These are phyloP conservation scores for Xyliphius kryptos DNA, from an alignment of 2,113 vertebrate genomes.

Conservation along the genomic window DNA sequence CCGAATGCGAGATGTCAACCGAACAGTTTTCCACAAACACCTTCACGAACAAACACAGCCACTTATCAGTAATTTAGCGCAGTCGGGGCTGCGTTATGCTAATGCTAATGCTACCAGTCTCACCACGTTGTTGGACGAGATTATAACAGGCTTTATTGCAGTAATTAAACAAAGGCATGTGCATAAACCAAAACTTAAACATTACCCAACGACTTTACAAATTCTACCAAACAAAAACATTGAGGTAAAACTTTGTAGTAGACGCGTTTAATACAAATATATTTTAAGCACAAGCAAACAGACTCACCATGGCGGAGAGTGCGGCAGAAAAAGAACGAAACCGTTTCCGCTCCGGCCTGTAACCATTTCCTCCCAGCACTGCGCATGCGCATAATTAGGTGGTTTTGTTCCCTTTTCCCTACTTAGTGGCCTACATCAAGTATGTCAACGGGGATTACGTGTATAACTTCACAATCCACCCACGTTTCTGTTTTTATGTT, in stretches of 20 bases:
- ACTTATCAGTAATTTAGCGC: not conserved
- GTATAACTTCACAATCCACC: too few relatives aligned
- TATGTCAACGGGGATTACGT: too few relatives aligned
- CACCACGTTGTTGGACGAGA: too few relatives aligned
- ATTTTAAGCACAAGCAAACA: not conserved
- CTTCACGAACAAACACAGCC: not conserved
- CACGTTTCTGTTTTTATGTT: too few relatives aligned
- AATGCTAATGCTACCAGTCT: too few relatives aligned
- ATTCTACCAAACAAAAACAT: too few relatives aligned
- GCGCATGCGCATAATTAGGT: conserved; percentile 47
- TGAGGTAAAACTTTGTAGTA: too few relatives aligned
- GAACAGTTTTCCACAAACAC: not conserved
- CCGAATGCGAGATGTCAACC: too few relatives aligned
- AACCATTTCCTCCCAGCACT: conserved; percentile 44
- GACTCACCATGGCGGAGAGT: conserved; percentile 68
- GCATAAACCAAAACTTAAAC: too few relatives aligned
- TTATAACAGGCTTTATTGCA: too few relatives aligned
- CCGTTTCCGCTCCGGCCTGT: conserved; percentile 47
- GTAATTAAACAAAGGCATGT: too few relatives aligned
- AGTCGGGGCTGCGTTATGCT: too few relatives aligned
- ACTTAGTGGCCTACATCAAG: not conserved
- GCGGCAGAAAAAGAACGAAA: conserved; percentile 61
- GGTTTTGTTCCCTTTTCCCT: not conserved
- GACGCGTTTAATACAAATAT: not conserved
- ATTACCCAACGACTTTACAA: not conserved